Evolutionary conservation across 2,888 invertebrate genomes (phyloP), one percentile per base, ranked within the genome.

Genomic region (Pristionchus entomophagus): DNA sequence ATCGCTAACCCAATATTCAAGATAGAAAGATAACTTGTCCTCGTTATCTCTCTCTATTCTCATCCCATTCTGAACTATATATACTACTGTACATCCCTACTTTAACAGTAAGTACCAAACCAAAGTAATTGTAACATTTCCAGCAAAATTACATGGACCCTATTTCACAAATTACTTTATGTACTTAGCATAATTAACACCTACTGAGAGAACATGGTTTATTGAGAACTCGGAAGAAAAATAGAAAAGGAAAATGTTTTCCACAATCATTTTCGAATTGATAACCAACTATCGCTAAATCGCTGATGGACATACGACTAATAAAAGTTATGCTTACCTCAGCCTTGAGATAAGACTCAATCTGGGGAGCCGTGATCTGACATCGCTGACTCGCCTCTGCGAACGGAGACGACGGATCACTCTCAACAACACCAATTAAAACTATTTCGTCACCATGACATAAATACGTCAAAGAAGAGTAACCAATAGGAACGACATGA

Each of bases 301-400:
- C n/a, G n/a, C n/a, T n/a, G n/a, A n/a, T n/a, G 45, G 45, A 45
- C 6, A 14, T 45, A 45, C 45, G 6, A 22, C 12, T 59, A 22
- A 26, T n/a, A n/a, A n/a, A n/a, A n/a, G n/a, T 59, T 35, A n/a
- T 86, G 65, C 86, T 85, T 59, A 90, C 87, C 84, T 90, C 91
- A 49, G 89, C 90, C 45, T 87, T 88, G 56, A 91, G 87, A 86
- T 91, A 91, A 51, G 88, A 85, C 65, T 91, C 92, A 53, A 92
- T 84, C 86, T 92, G 92, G 35, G 88, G 91, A 19, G 85, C 84
- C 17, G 89, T 86, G 26, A 91, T 81, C 38, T 88, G 88, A 45
- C 87, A 89, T 62, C 85, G 87, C 49, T 86, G 80, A n/a, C 88
- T 45, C 22, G 89, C 86, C 35, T 56, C 56, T 19, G 88, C 86